phyloP scores from a whole-genome alignment of 2,113 vertebrate genomes.

The Etheostoma spectabile region DNA sequence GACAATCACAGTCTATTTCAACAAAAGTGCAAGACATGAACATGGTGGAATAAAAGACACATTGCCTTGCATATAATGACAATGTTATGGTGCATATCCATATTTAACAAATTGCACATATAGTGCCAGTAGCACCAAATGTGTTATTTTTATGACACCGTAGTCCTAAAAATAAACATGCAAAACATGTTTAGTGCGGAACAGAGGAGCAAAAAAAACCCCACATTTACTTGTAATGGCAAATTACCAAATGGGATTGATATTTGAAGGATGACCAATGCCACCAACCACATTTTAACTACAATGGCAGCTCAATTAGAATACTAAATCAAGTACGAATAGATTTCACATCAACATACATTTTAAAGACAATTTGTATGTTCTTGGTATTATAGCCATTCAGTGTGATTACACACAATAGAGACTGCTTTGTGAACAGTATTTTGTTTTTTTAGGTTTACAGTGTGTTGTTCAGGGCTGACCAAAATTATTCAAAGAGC shows the following conservation, averaged over 20 bases:
- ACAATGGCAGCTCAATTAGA: not conserved
- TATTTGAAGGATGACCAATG: not conserved
- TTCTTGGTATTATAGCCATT: not conserved
- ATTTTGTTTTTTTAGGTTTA: not conserved
- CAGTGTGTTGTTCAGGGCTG: not conserved
- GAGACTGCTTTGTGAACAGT: slow-evolving; percentile 3
- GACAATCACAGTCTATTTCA: not conserved
- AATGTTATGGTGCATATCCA: not conserved
- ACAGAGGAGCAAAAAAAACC: not conserved
- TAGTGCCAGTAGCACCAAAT: not conserved
- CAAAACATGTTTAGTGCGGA: not conserved
- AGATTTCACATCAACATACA: slow-evolving; percentile 18
- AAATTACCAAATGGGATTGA: not conserved
- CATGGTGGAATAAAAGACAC: slow-evolving; percentile 1
- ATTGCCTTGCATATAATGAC: not conserved
- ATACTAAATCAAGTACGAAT: too few species aligned
- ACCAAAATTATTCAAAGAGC: not conserved
- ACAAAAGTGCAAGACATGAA: slow-evolving; percentile 43
- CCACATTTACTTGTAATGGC: not conserved
- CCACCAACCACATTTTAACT: not conserved
- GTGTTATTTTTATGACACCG: not conserved
- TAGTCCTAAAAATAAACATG: not conserved
- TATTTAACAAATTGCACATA: slow-evolving; percentile 1
- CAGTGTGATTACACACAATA: slow-evolving; percentile 31
- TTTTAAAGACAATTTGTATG: slow-evolving; percentile 11